These are phyloP conservation scores for Streptopelia turtur DNA, from an alignment of 2,797 vertebrate genomes.

Conservation along the genomic window DNA sequence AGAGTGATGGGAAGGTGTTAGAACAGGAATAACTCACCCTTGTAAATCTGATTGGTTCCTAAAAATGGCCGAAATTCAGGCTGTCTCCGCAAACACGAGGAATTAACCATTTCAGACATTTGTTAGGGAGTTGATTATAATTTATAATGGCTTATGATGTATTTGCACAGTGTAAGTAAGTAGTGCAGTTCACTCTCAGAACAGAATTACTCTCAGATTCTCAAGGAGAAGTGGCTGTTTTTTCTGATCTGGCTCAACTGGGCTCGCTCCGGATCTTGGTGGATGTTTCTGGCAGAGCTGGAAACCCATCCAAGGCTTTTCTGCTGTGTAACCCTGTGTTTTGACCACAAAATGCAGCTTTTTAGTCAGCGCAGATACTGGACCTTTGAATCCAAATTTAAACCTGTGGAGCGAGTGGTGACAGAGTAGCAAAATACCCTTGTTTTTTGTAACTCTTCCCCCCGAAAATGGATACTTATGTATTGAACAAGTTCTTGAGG, in stretches of 20 bases:
- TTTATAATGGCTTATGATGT: not conserved
- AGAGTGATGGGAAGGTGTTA: not conserved
- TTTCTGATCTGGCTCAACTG: not conserved
- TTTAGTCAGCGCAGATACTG: not conserved
- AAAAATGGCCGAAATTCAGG: not conserved
- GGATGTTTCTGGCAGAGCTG: not conserved
- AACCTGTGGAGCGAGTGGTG: not conserved
- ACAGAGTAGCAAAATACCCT: not conserved
- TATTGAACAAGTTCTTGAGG: not conserved
- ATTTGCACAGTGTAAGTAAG: not conserved
- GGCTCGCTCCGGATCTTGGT: accelerated
- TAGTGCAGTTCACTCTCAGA: not conserved
- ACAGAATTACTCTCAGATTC: not conserved
- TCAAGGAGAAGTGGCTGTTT: not conserved
- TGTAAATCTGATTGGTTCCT: not conserved
- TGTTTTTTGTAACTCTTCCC: not conserved
- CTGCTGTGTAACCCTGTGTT: accelerated
- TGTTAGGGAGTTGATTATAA: not conserved
- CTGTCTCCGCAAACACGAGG: not conserved
- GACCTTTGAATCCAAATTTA: not conserved
- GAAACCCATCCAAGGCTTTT: not conserved
- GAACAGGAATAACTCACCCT: not conserved
- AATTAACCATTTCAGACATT: accelerated
- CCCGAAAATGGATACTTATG: accelerated
- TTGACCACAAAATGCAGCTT: not conserved